Evolutionary conservation across 2,113 vertebrate genomes (phyloP).

Genomic region (Laticauda laticaudata): DNA sequence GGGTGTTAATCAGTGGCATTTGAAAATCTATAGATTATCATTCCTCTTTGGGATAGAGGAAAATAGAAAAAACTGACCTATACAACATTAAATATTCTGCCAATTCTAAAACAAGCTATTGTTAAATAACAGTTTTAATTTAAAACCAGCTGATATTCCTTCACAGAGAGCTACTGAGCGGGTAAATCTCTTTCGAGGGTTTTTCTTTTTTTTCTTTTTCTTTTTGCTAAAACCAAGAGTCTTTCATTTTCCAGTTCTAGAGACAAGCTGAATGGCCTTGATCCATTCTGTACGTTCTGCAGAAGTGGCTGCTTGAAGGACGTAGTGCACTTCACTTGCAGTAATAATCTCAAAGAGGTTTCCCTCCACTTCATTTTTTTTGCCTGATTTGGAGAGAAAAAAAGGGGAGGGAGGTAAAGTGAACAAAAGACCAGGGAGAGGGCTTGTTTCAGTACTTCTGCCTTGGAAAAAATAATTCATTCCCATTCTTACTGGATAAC

Average conservation of each 20-base stretch:
- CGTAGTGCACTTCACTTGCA: slow-evolving; percentile 88
- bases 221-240: background rate
- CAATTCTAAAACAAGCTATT: background rate
- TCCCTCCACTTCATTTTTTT: slow-evolving; percentile 80
- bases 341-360: slow-evolving; percentile 98
- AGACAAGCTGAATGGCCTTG: slow-evolving; percentile 84
- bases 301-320: slow-evolving; percentile 85
- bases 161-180: background rate
- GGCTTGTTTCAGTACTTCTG: background rate
- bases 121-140: background rate
- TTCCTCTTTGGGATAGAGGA: background rate
- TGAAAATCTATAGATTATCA: background rate
- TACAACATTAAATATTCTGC: background rate
- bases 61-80: background rate
- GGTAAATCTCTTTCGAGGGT: background rate
- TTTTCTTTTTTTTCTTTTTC: background rate
- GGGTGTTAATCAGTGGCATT: background rate
- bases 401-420: background rate
- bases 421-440: background rate
- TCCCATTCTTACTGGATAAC: slow-evolving; percentile 10
- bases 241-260: slow-evolving; percentile 84
- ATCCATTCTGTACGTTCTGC: slow-evolving; percentile 96
- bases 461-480: background rate
- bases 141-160: background rate
- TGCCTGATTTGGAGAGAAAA: slow-evolving; percentile 71